Conservation (phyloP, 30 jellyfish, hydroid and myxozoan species). For the Catostylus mosaicus region DNA sequence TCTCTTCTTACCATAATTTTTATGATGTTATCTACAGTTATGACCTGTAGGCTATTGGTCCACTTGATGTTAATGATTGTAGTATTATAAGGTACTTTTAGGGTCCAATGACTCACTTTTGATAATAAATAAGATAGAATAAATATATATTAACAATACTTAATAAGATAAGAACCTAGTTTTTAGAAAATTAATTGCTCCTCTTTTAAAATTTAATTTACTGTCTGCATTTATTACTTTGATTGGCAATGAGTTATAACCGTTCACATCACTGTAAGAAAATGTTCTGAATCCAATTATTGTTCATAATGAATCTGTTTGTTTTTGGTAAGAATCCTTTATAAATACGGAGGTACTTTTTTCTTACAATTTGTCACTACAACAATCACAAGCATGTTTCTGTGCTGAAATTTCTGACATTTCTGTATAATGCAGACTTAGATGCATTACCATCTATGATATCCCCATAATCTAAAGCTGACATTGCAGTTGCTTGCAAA, state of each 20-base stretch:
- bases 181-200: slow-evolving; percentile 38
- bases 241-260: slow-evolving; percentile 43
- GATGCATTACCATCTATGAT: slow-evolving; percentile 46
- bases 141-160: not conserved
- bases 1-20: not conserved
- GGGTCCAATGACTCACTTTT: too few relatives aligned
- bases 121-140: slow-evolving; percentile 10
- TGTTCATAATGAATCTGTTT: slow-evolving; percentile 43
- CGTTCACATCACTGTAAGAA: slow-evolving; percentile 45
- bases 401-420: slow-evolving; percentile 39
- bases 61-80: too few relatives aligned
- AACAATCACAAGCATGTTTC: slow-evolving; percentile 47
- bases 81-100: too few relatives aligned
- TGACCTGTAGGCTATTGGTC: not conserved
- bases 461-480: slow-evolving; percentile 46
- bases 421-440: slow-evolving; percentile 46
- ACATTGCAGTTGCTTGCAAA: slow-evolving; percentile 38
- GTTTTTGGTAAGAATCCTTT: slow-evolving; percentile 35
- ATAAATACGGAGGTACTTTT: slow-evolving; percentile 44
- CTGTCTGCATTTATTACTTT: slow-evolving; percentile 45
- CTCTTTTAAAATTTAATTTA: slow-evolving; percentile 37
- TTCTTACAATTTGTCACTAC: slow-evolving; percentile 34
- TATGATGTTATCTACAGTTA: not conserved
- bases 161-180: slow-evolving; percentile 42
- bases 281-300: too few relatives aligned